Base-by-base conservation (phyloP, 1,140 invertebrate species). In the Trichomalopsis sarcophagae region DNA sequence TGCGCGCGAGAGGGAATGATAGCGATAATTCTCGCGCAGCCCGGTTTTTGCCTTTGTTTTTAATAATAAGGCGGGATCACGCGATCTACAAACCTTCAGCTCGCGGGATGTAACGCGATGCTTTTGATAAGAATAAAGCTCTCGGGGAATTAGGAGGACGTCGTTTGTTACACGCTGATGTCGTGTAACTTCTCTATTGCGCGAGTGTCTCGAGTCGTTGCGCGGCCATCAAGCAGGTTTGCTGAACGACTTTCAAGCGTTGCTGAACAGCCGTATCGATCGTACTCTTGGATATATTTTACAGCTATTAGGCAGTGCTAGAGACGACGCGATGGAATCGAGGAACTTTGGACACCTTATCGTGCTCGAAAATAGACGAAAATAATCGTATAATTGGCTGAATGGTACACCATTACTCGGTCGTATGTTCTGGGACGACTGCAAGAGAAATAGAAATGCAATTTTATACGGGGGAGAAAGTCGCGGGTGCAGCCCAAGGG, bases 21-120 rank as follows among this genome's bases (percentile, higher is more conserved):
- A n/a, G 71, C 81, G 30, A 82, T 82, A 27, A 75, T 82, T 82
- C 23, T 71, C 71, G 10, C 69, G 17, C 17, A 14, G 69, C 21
- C 55, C 21, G 66, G 69, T 82, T 82, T 68, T 68, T 2, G 0
- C 5, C 50, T 40, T 74, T 74, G 6, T 47, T 27, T 74, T 71
- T 13, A 2, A 23, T 33, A 83, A 77, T 30, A 40, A 83, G 36
- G 30, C 3, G 4, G 17, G 14, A 36, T 66, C 75, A 62, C 36
- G 82, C 55, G 66, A 71, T 30, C 69, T 73, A 14, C 27, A 73
- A 73, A 73, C 23, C 13, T 30, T 27, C 5, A 13, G 23, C 21
- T 71, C 9, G 27, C 23, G 27, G 27, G 69, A 73, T 73, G 2
- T 13, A 11, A 23, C 21, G 17, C 69, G 55, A 62, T 62, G 55